Evolutionary conservation across 2,797 vertebrate genomes (phyloP).

Genomic region (Ataeniobius toweri): DNA sequence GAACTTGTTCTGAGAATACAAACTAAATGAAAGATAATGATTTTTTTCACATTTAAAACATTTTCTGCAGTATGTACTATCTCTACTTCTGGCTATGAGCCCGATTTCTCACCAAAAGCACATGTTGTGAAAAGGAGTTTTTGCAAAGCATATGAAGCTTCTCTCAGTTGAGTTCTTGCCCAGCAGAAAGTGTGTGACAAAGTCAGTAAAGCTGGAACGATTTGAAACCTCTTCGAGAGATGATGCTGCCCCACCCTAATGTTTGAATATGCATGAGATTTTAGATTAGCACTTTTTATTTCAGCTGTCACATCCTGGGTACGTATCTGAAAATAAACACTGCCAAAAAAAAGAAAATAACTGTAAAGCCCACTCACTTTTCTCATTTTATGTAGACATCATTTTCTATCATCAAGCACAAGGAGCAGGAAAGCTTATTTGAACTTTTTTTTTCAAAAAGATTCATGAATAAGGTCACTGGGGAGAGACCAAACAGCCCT

Average conservation of each 20-base stretch:
- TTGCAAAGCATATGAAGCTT: conserved; percentile 55
- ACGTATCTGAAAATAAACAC: conserved; percentile 54
- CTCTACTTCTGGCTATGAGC: conserved; percentile 30
- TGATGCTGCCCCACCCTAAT: conserved; percentile 44
- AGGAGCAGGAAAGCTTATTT: conserved; percentile 31
- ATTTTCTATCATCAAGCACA: conserved; percentile 56
- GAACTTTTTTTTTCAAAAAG: conserved; percentile 35
- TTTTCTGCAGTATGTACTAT: conserved; percentile 46
- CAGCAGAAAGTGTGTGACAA: conserved; percentile 59
- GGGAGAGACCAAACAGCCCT: conserved; percentile 59
- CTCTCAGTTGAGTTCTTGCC: conserved; percentile 44
- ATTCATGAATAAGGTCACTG: conserved; percentile 53
- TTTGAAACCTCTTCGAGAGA: conserved; percentile 49
- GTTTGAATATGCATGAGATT: conserved; percentile 69
- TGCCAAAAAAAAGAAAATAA: conserved; percentile 1
- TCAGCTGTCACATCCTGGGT: conserved; percentile 49
- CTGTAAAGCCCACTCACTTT: conserved; percentile 42
- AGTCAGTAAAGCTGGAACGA: conserved; percentile 55
- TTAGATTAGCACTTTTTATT: conserved; percentile 53
- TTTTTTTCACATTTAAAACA: conserved; percentile 39
- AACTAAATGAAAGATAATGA: conserved; percentile 59
- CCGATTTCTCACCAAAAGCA: conserved; percentile 47
- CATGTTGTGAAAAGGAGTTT: conserved; percentile 56
- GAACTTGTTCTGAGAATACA: conserved; percentile 35
- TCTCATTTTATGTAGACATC: conserved; percentile 63